These are phyloP conservation scores for Littorina saxatilis DNA, from an alignment of 1,140 invertebrate species.

Conservation along the genomic window DNA sequence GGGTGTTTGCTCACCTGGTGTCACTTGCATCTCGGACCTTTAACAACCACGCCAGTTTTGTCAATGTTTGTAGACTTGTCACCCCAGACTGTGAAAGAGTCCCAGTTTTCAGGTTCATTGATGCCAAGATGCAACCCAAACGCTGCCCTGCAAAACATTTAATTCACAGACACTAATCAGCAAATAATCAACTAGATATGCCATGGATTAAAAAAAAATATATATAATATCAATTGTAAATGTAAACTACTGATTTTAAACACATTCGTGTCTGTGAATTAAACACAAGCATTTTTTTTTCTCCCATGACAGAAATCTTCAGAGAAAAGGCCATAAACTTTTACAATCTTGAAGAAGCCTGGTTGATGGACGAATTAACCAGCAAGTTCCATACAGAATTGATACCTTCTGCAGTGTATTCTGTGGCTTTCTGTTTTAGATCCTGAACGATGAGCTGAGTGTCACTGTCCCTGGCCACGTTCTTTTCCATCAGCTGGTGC, in stretches of 20 bases:
- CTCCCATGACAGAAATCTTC: too few relatives aligned
- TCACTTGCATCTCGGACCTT: constrained; percentile 60
- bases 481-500: constrained; percentile 56
- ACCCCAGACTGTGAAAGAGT: constrained; percentile 64
- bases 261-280: too few relatives aligned
- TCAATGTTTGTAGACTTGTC: constrained; percentile 57
- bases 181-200: too few relatives aligned
- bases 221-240: too few relatives aligned
- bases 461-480: constrained; percentile 51
- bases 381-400: too few relatives aligned
- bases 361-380: too few relatives aligned
- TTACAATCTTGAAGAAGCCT: too few relatives aligned
- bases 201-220: too few relatives aligned
- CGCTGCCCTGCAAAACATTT: constrained; percentile 46
- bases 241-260: too few relatives aligned
- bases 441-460: constrained; percentile 57
- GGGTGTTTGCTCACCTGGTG: too few relatives aligned
- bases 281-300: too few relatives aligned
- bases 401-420: constrained; percentile 64
- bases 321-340: too few relatives aligned
- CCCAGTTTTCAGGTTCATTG: constrained; percentile 49
- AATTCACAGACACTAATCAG: neutral
- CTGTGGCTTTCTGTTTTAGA: constrained; percentile 57
- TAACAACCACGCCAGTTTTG: constrained; percentile 57
- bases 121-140: constrained; percentile 49